Percentiles rank a stretch among this genome's conserved stretches.
Evolutionary conservation across 2,888 invertebrate species (phyloP).

Genomic region (Erebia aethiops): DNA sequence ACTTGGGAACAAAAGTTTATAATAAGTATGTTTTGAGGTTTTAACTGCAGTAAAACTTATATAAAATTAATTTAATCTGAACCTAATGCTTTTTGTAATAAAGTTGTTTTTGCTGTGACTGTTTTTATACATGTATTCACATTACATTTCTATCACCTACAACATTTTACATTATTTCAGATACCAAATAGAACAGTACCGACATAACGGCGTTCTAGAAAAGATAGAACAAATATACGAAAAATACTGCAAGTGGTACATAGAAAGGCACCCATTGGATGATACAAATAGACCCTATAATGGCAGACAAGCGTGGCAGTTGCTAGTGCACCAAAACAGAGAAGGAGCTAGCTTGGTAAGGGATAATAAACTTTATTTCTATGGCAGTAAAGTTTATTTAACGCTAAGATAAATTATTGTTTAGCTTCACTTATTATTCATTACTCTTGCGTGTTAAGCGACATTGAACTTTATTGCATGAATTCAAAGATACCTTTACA

Average conservation of each 20-base stretch:
- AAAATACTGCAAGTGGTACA: slow-evolving; percentile 86
- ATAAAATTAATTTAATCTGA: too few relatives aligned
- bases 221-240: slow-evolving; percentile 85
- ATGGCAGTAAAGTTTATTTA: neutral
- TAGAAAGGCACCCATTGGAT: slow-evolving; percentile 60
- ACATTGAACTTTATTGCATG: neutral
- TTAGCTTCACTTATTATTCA: too few relatives aligned
- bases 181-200: slow-evolving; percentile 86
- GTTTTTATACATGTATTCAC: too few relatives aligned
- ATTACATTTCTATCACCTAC: too few relatives aligned
- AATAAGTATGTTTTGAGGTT: slow-evolving; percentile 68
- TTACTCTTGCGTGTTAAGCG: neutral
- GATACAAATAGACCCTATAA: slow-evolving; percentile 71
- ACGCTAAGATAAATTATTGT: neutral
- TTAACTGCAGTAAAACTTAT: too few relatives aligned
- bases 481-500: neutral
- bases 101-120: too few relatives aligned
- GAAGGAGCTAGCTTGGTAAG: slow-evolving; percentile 82
- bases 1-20: slow-evolving; percentile 87
- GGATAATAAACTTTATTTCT: neutral
- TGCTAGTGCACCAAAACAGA: slow-evolving; percentile 78
- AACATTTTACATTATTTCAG: slow-evolving; percentile 50
- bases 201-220: slow-evolving; percentile 84
- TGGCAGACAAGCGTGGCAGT: slow-evolving; percentile 89
- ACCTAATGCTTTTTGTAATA: too few relatives aligned